Evolutionary conservation across 1,140 invertebrate genomes (phyloP).

Genomic region (Lepidostoma basale): DNA sequence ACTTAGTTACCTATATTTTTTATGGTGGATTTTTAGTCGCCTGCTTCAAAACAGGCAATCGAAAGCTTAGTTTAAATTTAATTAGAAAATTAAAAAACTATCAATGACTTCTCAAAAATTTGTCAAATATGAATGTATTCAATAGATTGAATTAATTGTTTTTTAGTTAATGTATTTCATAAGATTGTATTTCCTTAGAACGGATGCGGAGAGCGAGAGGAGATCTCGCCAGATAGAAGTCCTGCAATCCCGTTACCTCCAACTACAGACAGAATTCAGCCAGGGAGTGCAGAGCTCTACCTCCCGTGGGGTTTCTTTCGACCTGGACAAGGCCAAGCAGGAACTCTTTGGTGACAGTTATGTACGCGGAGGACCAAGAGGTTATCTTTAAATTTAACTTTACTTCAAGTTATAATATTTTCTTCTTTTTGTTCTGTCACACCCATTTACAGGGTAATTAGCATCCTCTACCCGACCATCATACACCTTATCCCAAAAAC

Average conservation of each 20-base stretch:
- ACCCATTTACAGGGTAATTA: too few relatives aligned
- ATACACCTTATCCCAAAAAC: too few relatives aligned
- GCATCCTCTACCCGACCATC: too few relatives aligned
- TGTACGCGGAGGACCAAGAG: not conserved
- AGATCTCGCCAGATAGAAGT: slow-evolving; percentile 65
- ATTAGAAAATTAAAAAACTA: too few relatives aligned
- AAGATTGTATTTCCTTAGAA: slow-evolving; percentile 52
- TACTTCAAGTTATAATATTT: not conserved
- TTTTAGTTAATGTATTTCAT: not conserved
- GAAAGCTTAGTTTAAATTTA: too few relatives aligned
- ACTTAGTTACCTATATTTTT: too few relatives aligned
- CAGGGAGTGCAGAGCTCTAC: slow-evolving; percentile 33
- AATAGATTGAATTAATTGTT: too few relatives aligned
- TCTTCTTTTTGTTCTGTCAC: too few relatives aligned
- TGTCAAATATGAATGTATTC: too few relatives aligned
- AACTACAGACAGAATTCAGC: slow-evolving; percentile 57
- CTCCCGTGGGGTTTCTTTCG: slow-evolving; percentile 13
- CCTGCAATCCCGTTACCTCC: slow-evolving; percentile 63
- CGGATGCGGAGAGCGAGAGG: slow-evolving; percentile 66
- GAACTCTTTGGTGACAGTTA: slow-evolving; percentile 32
- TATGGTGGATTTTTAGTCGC: too few relatives aligned
- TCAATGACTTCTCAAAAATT: too few relatives aligned
- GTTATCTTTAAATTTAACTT: not conserved
- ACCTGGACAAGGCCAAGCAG: slow-evolving; percentile 31
- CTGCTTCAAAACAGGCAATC: too few relatives aligned